A percentile compares a stretch with the other conserved stretches of the same genome.
Conservation (phyloP, 2,113 vertebrate genomes). For the Malurus melanocephalus region DNA sequence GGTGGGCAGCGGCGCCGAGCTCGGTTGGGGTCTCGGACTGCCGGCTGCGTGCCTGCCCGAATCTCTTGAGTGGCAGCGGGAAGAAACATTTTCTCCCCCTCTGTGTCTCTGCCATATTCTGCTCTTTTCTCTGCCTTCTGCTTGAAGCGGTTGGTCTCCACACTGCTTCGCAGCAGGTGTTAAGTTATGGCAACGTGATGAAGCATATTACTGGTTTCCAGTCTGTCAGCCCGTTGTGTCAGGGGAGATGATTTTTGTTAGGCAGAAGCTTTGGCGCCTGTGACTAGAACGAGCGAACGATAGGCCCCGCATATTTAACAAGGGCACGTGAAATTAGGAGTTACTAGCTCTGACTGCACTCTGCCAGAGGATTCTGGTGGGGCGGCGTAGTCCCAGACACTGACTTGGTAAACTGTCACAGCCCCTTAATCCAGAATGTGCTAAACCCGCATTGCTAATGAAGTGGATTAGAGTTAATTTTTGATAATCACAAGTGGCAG, state of each 20-base stretch:
- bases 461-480: neutral
- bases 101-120: neutral
- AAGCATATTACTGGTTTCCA: neutral
- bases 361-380: neutral
- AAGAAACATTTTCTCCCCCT: neutral
- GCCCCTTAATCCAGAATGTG: neutral
- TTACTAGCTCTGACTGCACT: fast-evolving
- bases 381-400: fast-evolving
- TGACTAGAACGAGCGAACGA: neutral
- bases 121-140: neutral
- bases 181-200: neutral
- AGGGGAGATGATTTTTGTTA: neutral
- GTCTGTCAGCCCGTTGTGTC: neutral
- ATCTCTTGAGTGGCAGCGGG: neutral
- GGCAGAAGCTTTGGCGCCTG: neutral
- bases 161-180: constrained; percentile 19
- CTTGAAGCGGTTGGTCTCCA: neutral
- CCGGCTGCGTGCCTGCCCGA: neutral
- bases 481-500: neutral
- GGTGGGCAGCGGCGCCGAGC: neutral
- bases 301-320: neutral
- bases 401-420: fast-evolving
- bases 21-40: neutral
- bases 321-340: neutral
- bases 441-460: neutral